Conservation (phyloP, 2,888 invertebrate genomes). For the Toxonevra muliebris region DNA sequence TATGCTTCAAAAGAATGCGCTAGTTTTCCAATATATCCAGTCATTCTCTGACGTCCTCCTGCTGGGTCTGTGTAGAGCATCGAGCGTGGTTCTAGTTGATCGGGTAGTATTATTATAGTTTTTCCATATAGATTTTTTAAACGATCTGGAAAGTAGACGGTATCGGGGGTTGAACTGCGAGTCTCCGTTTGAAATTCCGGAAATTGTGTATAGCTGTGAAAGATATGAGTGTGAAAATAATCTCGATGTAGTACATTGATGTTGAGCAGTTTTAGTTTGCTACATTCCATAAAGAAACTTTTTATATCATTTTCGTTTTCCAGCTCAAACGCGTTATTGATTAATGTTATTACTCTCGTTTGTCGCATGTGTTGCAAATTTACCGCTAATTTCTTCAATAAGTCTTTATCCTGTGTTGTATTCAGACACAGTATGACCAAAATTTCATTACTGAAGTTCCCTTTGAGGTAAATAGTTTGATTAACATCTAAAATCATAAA, state of each 20-base stretch:
- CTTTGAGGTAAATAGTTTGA: too few species aligned
- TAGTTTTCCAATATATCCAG: constrained; percentile 19
- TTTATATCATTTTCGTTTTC: background rate
- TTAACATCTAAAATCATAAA: too few species aligned
- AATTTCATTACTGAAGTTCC: background rate
- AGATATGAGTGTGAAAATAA: constrained; percentile 9
- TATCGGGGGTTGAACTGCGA: background rate
- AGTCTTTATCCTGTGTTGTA: background rate
- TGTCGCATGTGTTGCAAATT: constrained; percentile 14
- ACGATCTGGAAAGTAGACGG: constrained; percentile 10
- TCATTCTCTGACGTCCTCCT: background rate
- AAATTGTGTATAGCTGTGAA: constrained; percentile 26
- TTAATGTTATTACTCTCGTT: constrained; percentile 3
- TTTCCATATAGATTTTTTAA: constrained; percentile 1
- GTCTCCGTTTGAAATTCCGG: constrained; percentile 16
- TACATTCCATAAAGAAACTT: constrained; percentile 12
- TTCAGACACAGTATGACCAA: constrained; percentile 12
- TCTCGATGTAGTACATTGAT: constrained; percentile 18
- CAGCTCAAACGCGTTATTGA: background rate
- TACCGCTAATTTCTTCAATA: constrained; percentile 8
- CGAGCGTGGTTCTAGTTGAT: constrained; percentile 22
- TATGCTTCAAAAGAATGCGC: background rate
- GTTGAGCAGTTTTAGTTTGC: constrained; percentile 18
- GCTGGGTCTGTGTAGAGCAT: constrained; percentile 3
- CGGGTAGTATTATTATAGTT: constrained; percentile 5